These are phyloP conservation scores for Agrotis segetum DNA, from an alignment of 2,888 invertebrate species.

Conservation along the genomic window DNA sequence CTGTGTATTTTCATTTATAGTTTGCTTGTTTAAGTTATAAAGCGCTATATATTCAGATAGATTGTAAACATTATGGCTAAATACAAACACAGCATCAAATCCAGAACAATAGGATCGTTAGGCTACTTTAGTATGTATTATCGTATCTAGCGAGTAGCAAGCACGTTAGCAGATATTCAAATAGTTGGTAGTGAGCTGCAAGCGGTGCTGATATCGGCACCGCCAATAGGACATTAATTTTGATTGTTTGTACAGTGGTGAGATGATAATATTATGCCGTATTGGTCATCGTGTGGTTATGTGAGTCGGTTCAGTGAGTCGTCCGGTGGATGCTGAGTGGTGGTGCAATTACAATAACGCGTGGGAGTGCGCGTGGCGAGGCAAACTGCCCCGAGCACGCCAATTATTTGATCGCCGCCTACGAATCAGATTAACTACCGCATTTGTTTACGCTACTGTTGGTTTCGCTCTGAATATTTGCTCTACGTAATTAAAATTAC, in stretches of 20 bases:
- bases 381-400: constrained; percentile 59
- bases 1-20: constrained; percentile 8
- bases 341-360: constrained; percentile 63
- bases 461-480: constrained; percentile 45
- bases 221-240: constrained; percentile 61
- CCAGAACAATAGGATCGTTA: constrained; percentile 25
- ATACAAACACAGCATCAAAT: constrained; percentile 35
- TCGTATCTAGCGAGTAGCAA: constrained; percentile 35
- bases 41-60: constrained; percentile 12
- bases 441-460: constrained; percentile 51
- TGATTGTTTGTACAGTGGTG: constrained; percentile 62
- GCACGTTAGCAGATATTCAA: constrained; percentile 52
- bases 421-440: constrained; percentile 68
- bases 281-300: constrained; percentile 45
- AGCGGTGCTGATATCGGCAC: constrained; percentile 53
- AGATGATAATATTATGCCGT: constrained; percentile 61
- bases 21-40: constrained; percentile 7
- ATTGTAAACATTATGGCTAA: constrained; percentile 1
- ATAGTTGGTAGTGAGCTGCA: constrained; percentile 49
- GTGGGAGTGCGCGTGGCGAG: constrained; percentile 30
- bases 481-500: too few species aligned
- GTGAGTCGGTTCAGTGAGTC: constrained; percentile 49
- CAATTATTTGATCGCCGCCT: constrained; percentile 67
- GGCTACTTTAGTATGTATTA: constrained; percentile 41
- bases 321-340: constrained; percentile 38